Evolutionary conservation across 2,797 vertebrate genomes (phyloP), one percentile per base, ranked within the genome.

Genomic region (Crocidura indochinensis): DNA sequence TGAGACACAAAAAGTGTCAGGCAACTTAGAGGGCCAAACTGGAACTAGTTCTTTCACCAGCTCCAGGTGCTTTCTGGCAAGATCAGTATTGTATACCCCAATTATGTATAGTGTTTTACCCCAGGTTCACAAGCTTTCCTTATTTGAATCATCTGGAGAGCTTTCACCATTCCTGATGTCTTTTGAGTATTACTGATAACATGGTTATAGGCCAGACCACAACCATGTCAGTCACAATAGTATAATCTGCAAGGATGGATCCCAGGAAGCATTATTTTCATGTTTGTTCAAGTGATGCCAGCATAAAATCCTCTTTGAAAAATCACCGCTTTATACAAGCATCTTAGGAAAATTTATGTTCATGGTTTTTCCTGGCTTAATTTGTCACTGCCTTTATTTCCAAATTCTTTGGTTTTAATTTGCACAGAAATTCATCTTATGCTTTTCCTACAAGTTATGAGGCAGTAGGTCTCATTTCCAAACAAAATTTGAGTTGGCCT

Each of bases 311-410:
- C 56, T 20, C 56, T 60, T 60, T 60, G 56, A 60, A 60, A 60
- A 60, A 38, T 46, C 88, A 60, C 44, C 92, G 51, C 56, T 51
- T 91, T 88, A 60, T 31, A 31, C 1, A 74, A 29, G 27, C 14
- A 31, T 17, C 51, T 29, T 8, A n/a, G 15, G 46, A 86, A 91
- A 83, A 69, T 12, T 88, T 51, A 84, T 15, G 12, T 88, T 84
- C 46, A 87, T 26, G 38, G 38, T 38, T 38, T 38, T 38, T 38
- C 38, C 38, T 38, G 79, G 68, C 73, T 62, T 65, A 77, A 76
- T 91, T 91, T 87, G 47, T 80, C 75, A 80, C 74, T 80, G 38
- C 31, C 78, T 92, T 87, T 72, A 88, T 94, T 90, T 65, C 22
- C 22, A 86, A 84, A 67, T 88, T 11, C n/a, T 1, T 83, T 90